Evolutionary conservation across 2,888 invertebrate genomes (phyloP).

Genomic region (Flexamia atlantica): DNA sequence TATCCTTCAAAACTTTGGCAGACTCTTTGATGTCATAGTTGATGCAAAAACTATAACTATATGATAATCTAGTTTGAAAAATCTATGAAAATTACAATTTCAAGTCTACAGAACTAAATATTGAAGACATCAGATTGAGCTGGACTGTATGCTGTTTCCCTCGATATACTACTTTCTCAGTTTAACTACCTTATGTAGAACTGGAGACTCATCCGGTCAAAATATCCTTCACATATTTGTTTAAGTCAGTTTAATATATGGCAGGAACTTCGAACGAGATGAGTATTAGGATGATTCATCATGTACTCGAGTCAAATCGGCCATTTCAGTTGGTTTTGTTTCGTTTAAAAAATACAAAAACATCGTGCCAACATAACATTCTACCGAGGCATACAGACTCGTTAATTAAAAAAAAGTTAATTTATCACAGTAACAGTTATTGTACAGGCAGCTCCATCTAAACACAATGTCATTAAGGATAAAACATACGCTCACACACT

Average conservation of each 20-base stretch:
- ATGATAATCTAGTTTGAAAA: neutral
- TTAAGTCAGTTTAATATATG: slow-evolving; percentile 10
- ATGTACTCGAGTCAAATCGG: neutral
- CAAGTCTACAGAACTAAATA: slow-evolving; percentile 4
- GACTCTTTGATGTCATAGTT: neutral
- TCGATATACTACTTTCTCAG: neutral
- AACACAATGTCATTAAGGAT: slow-evolving; percentile 41
- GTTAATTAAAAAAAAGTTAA: slow-evolving; percentile 14
- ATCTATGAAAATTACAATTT: slow-evolving; percentile 13
- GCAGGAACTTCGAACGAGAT: slow-evolving; percentile 13
- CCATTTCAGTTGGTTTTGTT: neutral
- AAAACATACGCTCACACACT: slow-evolving; percentile 35
- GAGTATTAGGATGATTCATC: neutral
- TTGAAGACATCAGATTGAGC: slow-evolving; percentile 34
- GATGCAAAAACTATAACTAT: neutral
- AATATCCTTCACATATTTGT: neutral
- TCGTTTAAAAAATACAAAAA: slow-evolving; percentile 6
- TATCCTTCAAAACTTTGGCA: neutral
- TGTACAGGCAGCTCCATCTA: slow-evolving; percentile 15
- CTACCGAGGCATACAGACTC: slow-evolving; percentile 36
- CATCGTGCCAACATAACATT: slow-evolving; percentile 7
- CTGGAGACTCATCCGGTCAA: neutral
- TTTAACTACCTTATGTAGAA: neutral
- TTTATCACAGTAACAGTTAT: slow-evolving; percentile 57
- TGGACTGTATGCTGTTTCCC: neutral